Evolutionary conservation across 1,140 invertebrate species (phyloP), one percentile per base, ranked within the genome.

Genomic region (Lucilia cuprina): DNA sequence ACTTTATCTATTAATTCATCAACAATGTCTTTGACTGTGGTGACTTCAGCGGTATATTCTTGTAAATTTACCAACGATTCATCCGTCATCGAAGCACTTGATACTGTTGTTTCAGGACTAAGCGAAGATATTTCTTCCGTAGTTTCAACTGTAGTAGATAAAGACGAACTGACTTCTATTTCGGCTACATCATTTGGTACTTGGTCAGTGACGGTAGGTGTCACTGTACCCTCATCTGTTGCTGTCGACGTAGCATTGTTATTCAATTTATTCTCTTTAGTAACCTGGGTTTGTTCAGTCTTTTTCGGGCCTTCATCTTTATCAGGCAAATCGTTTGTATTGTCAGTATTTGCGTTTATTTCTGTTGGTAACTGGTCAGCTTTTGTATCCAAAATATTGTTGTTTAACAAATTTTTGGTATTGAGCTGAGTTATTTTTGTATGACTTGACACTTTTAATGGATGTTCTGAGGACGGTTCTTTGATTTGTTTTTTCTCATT

Each of bases 1-100:
- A 89, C 88, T 84, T 89, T 87, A 49, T 89, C 89, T 35, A 90
- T 90, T 5, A 90, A 83, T 82, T 89, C 86, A 85, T 90, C 89
- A 0, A 90, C 88, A 82, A 90, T 89, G 25, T 90, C 89, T 4
- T 88, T 85, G 8, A 90, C 89, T 2, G 86, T 87, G 30, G 84
- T 65, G 3, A 86, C 86, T 17, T 88, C 87, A 14, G 30, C 12
- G 8, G 80, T 5, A 7, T 85, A 41, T 17, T 86, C 84, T 49
- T 85, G 75, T 7, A 86, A 80, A 13, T 82, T 84, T 60, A 86
- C 55, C 14, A 85, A n/a, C 13, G 78, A 49, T 13, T 85, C 85
- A 19, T 85, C 85, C 19, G 83, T 41, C 14, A 85, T 84, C 7
- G 85, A 85, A 17, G 85, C 55, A 65, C 83, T 83, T 35, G 47